Evolutionary conservation across 2,113 vertebrate genomes (phyloP), one percentile per base, ranked within the genome.

Genomic region (Empidonax alnorum): DNA sequence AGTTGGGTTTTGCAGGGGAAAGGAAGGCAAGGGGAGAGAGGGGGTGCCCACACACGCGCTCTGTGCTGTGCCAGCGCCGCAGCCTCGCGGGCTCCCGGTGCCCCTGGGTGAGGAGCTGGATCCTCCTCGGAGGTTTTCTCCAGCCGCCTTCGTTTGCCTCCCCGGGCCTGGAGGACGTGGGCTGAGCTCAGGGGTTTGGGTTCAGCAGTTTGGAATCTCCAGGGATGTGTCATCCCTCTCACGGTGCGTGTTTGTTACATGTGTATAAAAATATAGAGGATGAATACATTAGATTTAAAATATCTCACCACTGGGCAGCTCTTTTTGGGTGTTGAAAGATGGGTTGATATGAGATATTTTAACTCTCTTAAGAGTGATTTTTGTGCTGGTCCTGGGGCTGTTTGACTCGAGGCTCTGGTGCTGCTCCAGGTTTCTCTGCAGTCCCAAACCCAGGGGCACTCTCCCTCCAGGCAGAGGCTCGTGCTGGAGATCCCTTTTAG

Each of bases 161-260:
- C 86, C 46, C 2, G 0, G 71, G 75, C 75, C 71, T 52, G 22
- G 27, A n/a, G 85, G 94, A 49, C 41, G 93, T 95, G 93, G 93
- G 95, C 91, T 93, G 95, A 96, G 87, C 91, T 91, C 77, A 14
- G 91, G 42, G 94, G 50, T 83, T 97, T 83, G 46, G 7, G 42
- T 30, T 83, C 30, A 10, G 93, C 75, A 58, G 33, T 83, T 16
- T 86, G 96, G 94, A 91, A 95, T 80, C 94, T 93, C 95, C 61
- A 3, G 92, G 90, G 93, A 94, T 96, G 94, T 74, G 90, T 95
- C 90, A 87, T 94, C 92, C 78, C 80, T 76, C 84, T 91, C 93
- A 16, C 2, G 2, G 76, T 7, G 56, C 9, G 22, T 89, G 90
- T 37, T 95, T 52, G 49, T 73, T 76, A 61, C 87, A 25, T 17